Evolutionary conservation across 2,113 vertebrate genomes (phyloP).

Genomic region (human): GRCh38 chr4:152104001-152104500

Average conservation of each 20-base stretch:
- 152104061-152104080: background rate
- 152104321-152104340: background rate
- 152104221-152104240: background rate
- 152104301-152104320: fast-evolving
- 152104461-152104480: fast-evolving
- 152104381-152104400: background rate
- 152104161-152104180: background rate
- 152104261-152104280: background rate
- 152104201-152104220: background rate
- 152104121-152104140: background rate
- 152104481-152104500: fast-evolving
- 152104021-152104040: background rate
- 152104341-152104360: background rate
- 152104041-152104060: background rate
- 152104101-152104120: background rate
- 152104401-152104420: background rate
- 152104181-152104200: background rate
- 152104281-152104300: background rate
- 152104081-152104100: background rate
- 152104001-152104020: background rate
- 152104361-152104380: background rate
- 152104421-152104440: background rate
- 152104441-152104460: background rate
- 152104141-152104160: background rate
- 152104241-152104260: background rate